A percentile compares a stretch with the other conserved stretches of the same genome.
Evolutionary conservation across 2,888 invertebrate genomes (phyloP).

Genomic region (Stratiomys singularior): DNA sequence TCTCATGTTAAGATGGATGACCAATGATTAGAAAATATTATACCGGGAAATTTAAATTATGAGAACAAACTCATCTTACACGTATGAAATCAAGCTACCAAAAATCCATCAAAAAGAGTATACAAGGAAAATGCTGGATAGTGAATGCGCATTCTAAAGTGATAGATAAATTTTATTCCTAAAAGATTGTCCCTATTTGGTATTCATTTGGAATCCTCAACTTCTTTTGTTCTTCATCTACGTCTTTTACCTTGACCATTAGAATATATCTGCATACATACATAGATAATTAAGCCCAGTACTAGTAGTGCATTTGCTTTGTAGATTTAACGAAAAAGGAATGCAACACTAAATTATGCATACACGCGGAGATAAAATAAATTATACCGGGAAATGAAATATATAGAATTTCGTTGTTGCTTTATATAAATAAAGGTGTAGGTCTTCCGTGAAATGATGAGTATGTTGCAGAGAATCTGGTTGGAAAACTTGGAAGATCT

Average conservation of each 20-base stretch:
- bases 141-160: too few species aligned
- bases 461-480: too few species aligned
- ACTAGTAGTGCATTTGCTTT: too few species aligned
- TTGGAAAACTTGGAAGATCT: too few species aligned
- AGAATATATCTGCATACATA: too few species aligned
- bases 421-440: slow-evolving; percentile 10
- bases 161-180: not conserved
- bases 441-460: not conserved
- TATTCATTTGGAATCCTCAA: not conserved
- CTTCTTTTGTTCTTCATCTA: not conserved
- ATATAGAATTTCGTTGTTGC: too few species aligned
- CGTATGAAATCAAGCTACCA: not conserved
- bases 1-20: not conserved
- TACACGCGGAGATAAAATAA: not conserved
- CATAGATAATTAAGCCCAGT: too few species aligned
- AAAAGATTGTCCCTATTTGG: not conserved
- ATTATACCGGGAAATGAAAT: not conserved
- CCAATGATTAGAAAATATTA: not conserved
- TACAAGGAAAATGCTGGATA: too few species aligned
- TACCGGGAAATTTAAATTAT: not conserved
- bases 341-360: not conserved
- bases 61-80: not conserved
- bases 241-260: too few species aligned
- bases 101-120: not conserved
- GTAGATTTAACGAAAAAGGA: too few species aligned